These are phyloP conservation scores for Agrochola lota DNA, from an alignment of 2,888 invertebrate genomes.

Conservation along the genomic window DNA sequence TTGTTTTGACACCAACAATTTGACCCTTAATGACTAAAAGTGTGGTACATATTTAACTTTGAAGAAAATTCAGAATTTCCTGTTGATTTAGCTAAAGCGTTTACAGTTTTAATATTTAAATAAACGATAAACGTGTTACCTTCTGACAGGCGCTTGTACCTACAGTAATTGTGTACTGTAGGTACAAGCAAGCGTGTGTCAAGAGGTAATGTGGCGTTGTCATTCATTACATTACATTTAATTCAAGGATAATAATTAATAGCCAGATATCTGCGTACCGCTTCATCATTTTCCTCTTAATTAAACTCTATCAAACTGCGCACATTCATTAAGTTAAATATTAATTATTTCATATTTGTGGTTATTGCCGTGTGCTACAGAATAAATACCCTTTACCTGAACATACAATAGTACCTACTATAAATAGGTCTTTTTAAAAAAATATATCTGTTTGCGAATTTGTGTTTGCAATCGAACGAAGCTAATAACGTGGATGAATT, in stretches of 20 bases:
- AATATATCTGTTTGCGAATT: not conserved
- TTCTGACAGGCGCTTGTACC: not conserved
- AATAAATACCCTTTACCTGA: not conserved
- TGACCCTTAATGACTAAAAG: not conserved
- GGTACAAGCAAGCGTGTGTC: too few species aligned
- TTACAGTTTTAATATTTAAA: constrained; percentile 1
- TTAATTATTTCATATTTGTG: constrained; percentile 20
- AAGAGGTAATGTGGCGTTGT: not conserved
- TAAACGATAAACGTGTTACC: constrained; percentile 1
- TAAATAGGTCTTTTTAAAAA: too few species aligned
- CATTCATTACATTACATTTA: constrained; percentile 34
- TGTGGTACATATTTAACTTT: not conserved
- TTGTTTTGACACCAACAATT: not conserved
- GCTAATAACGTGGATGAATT: not conserved
- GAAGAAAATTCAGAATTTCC: not conserved
- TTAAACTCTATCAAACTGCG: constrained; percentile 27
- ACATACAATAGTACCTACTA: too few species aligned
- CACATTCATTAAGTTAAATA: constrained; percentile 24
- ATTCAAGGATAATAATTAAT: constrained; percentile 37
- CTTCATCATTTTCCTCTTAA: constrained; percentile 49
- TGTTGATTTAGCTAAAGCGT: not conserved
- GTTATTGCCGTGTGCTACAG: not conserved
- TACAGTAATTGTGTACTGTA: too few species aligned
- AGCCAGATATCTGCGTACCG: not conserved
- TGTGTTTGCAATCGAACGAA: not conserved